These are phyloP conservation scores for Muscidifurax raptorellus DNA, from an alignment of 1,140 invertebrate species.

Conservation along the genomic window DNA sequence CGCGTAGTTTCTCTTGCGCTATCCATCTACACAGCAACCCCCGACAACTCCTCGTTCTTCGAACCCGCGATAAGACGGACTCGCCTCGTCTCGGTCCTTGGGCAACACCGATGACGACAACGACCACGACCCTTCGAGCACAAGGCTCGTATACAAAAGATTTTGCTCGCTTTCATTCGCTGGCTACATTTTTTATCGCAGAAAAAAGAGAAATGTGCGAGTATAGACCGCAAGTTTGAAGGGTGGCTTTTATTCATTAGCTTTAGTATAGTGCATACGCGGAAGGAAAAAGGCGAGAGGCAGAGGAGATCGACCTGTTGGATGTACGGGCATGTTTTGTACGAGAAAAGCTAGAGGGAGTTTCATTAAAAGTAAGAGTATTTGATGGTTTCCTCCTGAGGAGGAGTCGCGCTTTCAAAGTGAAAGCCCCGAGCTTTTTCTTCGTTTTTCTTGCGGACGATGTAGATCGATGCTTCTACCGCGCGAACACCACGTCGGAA, in stretches of 20 bases:
- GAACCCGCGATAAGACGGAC: neutral
- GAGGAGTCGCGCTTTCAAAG: neutral
- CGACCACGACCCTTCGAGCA: neutral
- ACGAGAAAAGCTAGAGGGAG: neutral
- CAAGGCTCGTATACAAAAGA: neutral
- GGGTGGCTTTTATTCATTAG: conserved; percentile 28
- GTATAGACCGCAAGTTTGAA: neutral
- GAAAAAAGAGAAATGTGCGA: neutral
- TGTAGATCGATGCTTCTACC: conserved; percentile 12
- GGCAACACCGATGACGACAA: neutral
- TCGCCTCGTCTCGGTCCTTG: neutral
- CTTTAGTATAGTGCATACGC: neutral
- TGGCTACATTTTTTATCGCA: conserved; percentile 19
- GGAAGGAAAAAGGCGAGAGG: neutral
- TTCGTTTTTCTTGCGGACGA: neutral
- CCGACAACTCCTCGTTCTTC: neutral
- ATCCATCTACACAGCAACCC: neutral
- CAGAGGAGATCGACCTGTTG: neutral
- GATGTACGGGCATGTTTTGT: neutral
- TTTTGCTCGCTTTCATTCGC: neutral
- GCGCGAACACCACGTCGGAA: neutral
- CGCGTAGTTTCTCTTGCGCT: neutral
- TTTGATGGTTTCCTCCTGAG: neutral
- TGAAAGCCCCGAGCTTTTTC: neutral
- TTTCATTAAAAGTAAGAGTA: conserved; percentile 41